A percentile compares a stretch with the other conserved stretches of the same genome.
Evolutionary conservation across 92 coral and sea anemone genomes (phyloP).

Genomic region (Metridium senile): DNA sequence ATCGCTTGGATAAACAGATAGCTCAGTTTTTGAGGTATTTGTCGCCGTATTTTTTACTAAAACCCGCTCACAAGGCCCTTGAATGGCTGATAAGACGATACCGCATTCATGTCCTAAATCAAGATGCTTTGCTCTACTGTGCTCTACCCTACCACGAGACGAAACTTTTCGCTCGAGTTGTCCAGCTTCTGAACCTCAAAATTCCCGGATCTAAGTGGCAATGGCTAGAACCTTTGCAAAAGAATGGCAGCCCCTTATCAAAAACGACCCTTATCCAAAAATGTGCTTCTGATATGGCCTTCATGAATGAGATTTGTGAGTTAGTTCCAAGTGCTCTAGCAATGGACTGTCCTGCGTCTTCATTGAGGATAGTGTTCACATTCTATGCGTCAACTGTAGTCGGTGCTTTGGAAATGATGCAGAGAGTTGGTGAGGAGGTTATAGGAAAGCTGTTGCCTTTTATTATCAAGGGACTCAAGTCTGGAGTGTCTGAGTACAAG

Average conservation of each 20-base stretch:
- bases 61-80: constrained; percentile 92
- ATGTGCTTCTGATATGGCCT: constrained; percentile 73
- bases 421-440: constrained; percentile 74
- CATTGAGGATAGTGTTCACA: constrained; percentile 72
- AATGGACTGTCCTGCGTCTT: constrained; percentile 53
- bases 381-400: constrained; percentile 94
- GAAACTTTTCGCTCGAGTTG: constrained; percentile 83
- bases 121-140: constrained; percentile 72
- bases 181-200: constrained; percentile 75
- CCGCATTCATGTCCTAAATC: constrained; percentile 77
- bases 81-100: constrained; percentile 96
- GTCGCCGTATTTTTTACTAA: constrained; percentile 90
- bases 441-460: constrained; percentile 64
- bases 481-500: constrained; percentile 62
- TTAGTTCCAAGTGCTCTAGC: constrained; percentile 62
- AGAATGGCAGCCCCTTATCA: constrained; percentile 85
- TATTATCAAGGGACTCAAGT: constrained; percentile 74
- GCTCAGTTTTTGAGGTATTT: constrained; percentile 68
- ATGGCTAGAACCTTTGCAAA: constrained; percentile 85
- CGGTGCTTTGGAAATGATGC: constrained; percentile 77
- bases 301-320: constrained; percentile 71
- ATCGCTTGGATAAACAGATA: constrained; percentile 73
- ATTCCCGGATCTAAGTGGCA: constrained; percentile 82
- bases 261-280: constrained; percentile 82
- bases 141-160: constrained; percentile 94